Evolutionary conservation across 2,797 vertebrate genomes (phyloP).

Genomic region (Amazona ochrocephala): DNA sequence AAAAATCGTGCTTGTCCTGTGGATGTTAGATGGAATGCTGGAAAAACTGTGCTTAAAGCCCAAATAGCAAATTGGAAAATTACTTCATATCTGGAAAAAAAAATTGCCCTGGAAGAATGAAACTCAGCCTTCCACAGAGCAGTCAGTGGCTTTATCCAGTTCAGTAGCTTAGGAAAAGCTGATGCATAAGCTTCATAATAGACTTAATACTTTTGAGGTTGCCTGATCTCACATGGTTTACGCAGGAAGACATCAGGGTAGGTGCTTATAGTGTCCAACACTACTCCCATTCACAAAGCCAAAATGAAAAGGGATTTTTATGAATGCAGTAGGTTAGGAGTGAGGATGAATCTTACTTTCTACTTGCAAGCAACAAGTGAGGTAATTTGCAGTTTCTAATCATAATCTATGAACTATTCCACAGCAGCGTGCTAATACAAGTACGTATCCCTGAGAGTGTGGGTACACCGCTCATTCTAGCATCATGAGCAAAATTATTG

Average conservation of each 20-base stretch:
- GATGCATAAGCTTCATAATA: conserved; percentile 18
- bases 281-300: not conserved
- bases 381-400: not conserved
- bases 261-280: not conserved
- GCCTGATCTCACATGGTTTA: not conserved
- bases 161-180: conserved; percentile 25
- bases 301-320: not conserved
- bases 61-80: not conserved
- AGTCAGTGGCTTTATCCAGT: not conserved
- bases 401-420: not conserved
- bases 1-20: not conserved
- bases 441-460: not conserved
- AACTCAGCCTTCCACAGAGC: not conserved
- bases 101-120: not conserved
- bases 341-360: not conserved
- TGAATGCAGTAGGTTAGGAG: not conserved
- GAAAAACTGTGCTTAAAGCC: not conserved
- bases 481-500: not conserved
- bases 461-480: not conserved
- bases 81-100: not conserved
- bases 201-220: conserved; percentile 12
- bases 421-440: not conserved
- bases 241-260: not conserved
- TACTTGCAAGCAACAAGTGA: not conserved
- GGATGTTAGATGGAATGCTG: not conserved